Evolutionary conservation across 92 coral and sea anemone genomes (phyloP).

Genomic region (Umimayanthus chanpuru): DNA sequence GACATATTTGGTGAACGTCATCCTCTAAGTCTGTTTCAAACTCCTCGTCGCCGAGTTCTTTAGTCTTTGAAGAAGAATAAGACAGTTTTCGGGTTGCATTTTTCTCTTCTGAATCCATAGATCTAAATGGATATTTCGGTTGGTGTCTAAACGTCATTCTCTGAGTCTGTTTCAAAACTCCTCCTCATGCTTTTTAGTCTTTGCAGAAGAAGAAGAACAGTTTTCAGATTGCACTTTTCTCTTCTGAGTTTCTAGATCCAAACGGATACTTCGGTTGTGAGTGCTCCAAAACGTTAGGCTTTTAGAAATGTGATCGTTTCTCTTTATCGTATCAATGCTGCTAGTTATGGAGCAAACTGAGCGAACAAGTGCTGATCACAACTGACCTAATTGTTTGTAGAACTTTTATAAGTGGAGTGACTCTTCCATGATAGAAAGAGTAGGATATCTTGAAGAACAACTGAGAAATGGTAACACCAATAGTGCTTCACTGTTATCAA

Average conservation of each 20-base stretch:
- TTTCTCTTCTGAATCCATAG: background rate
- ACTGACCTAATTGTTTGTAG: no score
- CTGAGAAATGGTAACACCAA: background rate
- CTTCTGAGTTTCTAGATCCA: background rate
- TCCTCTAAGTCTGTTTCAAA: no score
- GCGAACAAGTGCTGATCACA: no score
- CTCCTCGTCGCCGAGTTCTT: no score
- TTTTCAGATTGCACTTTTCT: background rate
- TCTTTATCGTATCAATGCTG: no score
- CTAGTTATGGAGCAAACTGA: no score
- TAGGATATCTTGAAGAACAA: background rate
- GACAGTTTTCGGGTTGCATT: background rate
- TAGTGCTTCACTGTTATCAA: background rate
- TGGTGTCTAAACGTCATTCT: slow-evolving; percentile 26
- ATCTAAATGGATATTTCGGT: background rate
- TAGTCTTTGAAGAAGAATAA: background rate
- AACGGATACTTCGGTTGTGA: no score
- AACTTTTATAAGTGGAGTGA: no score
- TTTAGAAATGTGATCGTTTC: no score
- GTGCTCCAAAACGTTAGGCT: no score
- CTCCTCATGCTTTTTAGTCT: slow-evolving; percentile 43
- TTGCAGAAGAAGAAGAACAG: background rate
- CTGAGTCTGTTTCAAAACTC: slow-evolving; percentile 57
- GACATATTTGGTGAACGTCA: no score
- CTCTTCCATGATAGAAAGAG: background rate